A percentile compares a stretch with the other conserved stretches of the same genome.
Evolutionary conservation across 2,888 invertebrate genomes (phyloP).

Genomic region (Acholoe squamosa): DNA sequence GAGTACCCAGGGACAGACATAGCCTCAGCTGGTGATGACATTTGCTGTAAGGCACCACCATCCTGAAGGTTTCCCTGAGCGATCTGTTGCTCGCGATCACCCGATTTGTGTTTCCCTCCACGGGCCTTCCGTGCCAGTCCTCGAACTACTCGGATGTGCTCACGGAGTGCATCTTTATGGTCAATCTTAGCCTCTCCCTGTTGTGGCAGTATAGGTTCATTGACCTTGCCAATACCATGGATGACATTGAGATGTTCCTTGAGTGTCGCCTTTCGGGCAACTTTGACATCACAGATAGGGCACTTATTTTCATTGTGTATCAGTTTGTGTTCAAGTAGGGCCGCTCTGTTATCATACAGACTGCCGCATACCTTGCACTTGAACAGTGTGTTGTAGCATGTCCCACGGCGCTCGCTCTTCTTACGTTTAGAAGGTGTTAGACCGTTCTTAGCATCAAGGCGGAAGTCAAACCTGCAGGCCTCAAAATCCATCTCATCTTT

Average conservation of each 20-base stretch:
- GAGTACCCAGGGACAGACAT: not conserved
- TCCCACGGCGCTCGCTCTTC: conserved; percentile 58
- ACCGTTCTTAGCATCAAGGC: conserved; percentile 71
- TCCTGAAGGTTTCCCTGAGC: not conserved
- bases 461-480: conserved; percentile 72
- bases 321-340: conserved; percentile 69
- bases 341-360: conserved; percentile 68
- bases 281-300: conserved; percentile 62
- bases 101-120: not conserved
- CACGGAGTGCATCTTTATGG: conserved; percentile 40
- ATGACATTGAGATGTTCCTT: conserved; percentile 64
- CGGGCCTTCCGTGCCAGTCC: conserved; percentile 44
- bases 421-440: conserved; percentile 71
- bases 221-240: conserved; percentile 59
- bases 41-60: not conserved
- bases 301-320: conserved; percentile 67
- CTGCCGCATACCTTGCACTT: conserved; percentile 70
- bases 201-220: not conserved
- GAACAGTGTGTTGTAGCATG: conserved; percentile 69
- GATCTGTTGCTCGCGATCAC: not conserved
- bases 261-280: conserved; percentile 57
- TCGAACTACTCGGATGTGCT: conserved; percentile 59
- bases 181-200: not conserved
- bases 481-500: conserved; percentile 69
- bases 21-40: not conserved